Base-by-base conservation (phyloP, 2,113 vertebrate genomes). In the Oncorhynchus nerka region DNA sequence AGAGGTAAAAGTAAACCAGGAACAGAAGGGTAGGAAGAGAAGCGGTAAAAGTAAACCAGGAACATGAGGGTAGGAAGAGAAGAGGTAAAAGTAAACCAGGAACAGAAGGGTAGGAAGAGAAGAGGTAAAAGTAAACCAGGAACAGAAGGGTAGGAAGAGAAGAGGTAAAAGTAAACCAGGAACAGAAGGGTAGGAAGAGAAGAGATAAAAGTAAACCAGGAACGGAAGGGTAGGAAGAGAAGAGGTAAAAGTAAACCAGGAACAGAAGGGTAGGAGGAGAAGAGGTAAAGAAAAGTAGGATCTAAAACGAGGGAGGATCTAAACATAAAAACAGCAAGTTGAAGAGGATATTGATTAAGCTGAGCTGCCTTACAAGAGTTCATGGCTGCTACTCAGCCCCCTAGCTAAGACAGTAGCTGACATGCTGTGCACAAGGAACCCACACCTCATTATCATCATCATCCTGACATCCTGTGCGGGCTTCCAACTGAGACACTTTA, bases 311-410 rank as follows among this genome's bases (percentile, higher is more conserved):
- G 1, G 6, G 34, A 20, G 15, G 39, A 70, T 70, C 68, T 64
- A 28, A 82, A 64, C 64, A 77, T 68, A 73, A 48, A 73, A 81
- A 72, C 78, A 71, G 77, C 75, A 57, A 75, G 76, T 79, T 85
- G 75, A 85, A 85, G 69, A 84, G 74, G 65, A 59, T 61, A 78
- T 77, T 82, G 39, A 9, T 39, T 39, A 39, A 8, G 39, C 39
- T 39, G 8, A 39, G 39, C 39, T 39, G 39, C 39, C 7, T 39
- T 8, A 30, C 34, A 39, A 39, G 7, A 39, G 34, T 39, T 2
- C 7, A 8, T 75, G 48, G 62, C 69, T 79, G 51, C 51, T 16
- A 20, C 19, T 39, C 51, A 55, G 3, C 13, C 51, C 15, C 12
- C 51, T 55, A 19, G 51, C 15, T 55, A 55, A 19, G 51, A 15